These are phyloP conservation scores for Periphyllus acericola DNA, from an alignment of 2,888 invertebrate genomes.

Conservation along the genomic window DNA sequence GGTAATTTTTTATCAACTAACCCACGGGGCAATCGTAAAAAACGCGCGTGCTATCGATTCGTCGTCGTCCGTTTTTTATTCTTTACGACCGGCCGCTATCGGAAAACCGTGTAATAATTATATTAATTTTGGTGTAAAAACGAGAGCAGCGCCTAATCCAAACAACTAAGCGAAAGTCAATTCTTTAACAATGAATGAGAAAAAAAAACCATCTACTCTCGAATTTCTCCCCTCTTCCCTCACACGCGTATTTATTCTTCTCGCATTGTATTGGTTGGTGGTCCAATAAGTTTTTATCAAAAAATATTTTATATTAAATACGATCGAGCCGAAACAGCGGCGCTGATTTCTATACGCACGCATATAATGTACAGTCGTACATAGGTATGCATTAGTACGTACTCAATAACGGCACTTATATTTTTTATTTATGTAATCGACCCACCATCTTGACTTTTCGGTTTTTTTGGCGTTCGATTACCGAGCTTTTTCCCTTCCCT, in stretches of 20 bases:
- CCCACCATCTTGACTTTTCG: neutral
- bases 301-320: no score
- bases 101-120: neutral
- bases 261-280: no score
- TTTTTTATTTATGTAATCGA: no score
- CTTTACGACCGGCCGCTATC: neutral
- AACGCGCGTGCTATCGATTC: neutral
- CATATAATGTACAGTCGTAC: no score
- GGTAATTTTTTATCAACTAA: neutral
- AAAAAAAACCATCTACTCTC: neutral
- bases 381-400: no score
- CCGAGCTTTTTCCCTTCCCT: no score
- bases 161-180: neutral
- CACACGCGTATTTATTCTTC: no score
- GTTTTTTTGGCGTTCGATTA: no score
- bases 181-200: neutral
- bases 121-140: neutral
- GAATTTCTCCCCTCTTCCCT: neutral
- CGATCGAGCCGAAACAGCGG: no score
- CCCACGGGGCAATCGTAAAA: neutral
- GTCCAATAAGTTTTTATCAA: no score
- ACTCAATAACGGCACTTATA: no score
- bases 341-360: no score
- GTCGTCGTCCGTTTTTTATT: neutral
- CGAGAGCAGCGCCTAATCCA: neutral